A percentile compares a stretch with the other conserved stretches of the same genome.
Conservation (phyloP, 2,113 vertebrate species). For the Nerophis lumbriciformis region DNA sequence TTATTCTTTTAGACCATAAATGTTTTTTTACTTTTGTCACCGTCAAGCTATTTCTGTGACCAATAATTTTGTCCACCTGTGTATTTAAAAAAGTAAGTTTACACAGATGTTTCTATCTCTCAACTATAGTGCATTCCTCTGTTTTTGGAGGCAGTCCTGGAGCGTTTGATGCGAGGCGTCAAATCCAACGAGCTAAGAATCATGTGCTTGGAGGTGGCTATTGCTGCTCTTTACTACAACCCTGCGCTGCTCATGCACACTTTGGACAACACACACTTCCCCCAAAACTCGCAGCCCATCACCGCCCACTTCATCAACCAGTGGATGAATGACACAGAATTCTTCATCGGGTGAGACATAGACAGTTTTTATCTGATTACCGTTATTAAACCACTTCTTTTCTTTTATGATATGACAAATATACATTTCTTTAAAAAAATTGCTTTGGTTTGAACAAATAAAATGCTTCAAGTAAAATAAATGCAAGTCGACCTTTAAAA, state of each 20-base stretch:
- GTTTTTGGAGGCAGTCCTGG: slow-evolving; percentile 90
- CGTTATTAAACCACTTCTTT: too few relatives aligned
- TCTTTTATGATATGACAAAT: too few relatives aligned
- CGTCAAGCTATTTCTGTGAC: not conserved
- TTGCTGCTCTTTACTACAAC: slow-evolving; percentile 92
- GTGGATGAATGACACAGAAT: slow-evolving; percentile 97
- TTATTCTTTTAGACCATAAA: too few relatives aligned
- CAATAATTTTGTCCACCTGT: too few relatives aligned
- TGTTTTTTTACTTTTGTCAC: not conserved
- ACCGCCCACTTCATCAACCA: slow-evolving; percentile 97
- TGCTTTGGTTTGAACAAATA: too few relatives aligned
- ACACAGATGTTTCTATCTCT: not conserved
- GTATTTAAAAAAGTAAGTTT: not conserved
- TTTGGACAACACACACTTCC: slow-evolving; percentile 87
- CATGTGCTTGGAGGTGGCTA: slow-evolving; percentile 96
- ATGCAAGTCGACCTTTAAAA: too few relatives aligned
- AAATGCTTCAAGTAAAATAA: too few relatives aligned
- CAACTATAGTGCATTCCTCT: slow-evolving; percentile 83
- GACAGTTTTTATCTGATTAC: not conserved
- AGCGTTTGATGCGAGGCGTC: slow-evolving; percentile 88
- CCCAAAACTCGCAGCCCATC: slow-evolving; percentile 86
- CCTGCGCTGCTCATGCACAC: slow-evolving; percentile 87
- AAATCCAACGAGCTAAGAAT: slow-evolving; percentile 91
- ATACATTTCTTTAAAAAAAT: too few relatives aligned
- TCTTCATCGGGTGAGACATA: slow-evolving; percentile 83